Evolutionary conservation across 2,888 invertebrate genomes (phyloP).

Genomic region (Tipula unca): DNA sequence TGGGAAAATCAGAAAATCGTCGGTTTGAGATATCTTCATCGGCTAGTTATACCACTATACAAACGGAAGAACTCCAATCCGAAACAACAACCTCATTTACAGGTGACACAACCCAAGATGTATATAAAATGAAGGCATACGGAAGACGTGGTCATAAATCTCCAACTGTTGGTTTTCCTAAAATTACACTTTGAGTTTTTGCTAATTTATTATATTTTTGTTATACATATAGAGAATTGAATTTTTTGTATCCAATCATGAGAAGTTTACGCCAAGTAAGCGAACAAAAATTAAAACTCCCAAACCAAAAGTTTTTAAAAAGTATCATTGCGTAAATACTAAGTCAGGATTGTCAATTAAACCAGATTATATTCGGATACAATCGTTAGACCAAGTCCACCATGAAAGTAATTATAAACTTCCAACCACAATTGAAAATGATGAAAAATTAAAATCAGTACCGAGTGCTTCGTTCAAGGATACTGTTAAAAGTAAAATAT

Average conservation of each 20-base stretch:
- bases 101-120: neutral
- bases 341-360: neutral
- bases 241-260: neutral
- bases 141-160: neutral
- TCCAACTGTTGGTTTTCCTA: neutral
- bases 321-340: neutral
- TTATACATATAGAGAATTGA: neutral
- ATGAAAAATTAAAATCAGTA: neutral
- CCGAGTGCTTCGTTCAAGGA: neutral
- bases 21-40: neutral
- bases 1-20: neutral
- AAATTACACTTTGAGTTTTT: neutral
- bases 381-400: neutral
- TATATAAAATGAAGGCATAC: constrained; percentile 18
- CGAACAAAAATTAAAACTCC: neutral
- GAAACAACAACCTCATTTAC: neutral
- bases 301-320: neutral
- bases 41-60: neutral
- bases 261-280: neutral
- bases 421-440: neutral
- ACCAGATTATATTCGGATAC: neutral
- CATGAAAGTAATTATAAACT: neutral
- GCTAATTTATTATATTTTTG: neutral
- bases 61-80: neutral
- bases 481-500: neutral